A percentile compares a stretch with the other conserved stretches of the same genome.
These are phyloP conservation scores for Eulemur rubriventer DNA, from an alignment of 2,797 vertebrate species.

Conservation along the genomic window DNA sequence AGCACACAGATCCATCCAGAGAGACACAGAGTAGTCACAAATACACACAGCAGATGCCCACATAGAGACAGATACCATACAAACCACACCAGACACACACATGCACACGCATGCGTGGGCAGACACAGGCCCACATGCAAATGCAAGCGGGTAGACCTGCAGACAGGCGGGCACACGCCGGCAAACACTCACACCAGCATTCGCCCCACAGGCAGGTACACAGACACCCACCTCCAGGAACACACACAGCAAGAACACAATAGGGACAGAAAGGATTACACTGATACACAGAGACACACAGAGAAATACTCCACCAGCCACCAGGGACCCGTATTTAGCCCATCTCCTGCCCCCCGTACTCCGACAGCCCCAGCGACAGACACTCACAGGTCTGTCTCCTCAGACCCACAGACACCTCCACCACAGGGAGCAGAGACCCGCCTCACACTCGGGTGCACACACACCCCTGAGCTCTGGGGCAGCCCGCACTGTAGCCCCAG, in stretches of 20 bases:
- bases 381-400: not conserved
- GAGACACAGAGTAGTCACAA: not conserved
- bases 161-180: not conserved
- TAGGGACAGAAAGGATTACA: not conserved
- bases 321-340: not conserved
- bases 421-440: not conserved
- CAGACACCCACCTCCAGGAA: not conserved
- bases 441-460: not conserved
- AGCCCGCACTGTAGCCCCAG: not conserved
- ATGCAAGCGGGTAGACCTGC: not conserved
- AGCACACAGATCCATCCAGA: not conserved
- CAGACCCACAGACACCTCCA: not conserved
- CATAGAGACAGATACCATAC: not conserved
- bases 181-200: not conserved
- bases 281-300: not conserved
- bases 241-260: not conserved
- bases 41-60: not conserved
- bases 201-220: not conserved
- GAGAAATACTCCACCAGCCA: not conserved
- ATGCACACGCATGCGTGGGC: not conserved
- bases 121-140: not conserved
- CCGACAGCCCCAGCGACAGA: not conserved
- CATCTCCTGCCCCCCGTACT: not conserved
- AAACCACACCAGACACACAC: not conserved
- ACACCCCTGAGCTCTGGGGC: not conserved